Percentiles rank a stretch among this genome's conserved stretches.
These are phyloP conservation scores for Grallaria varia DNA, from an alignment of 2,113 vertebrate genomes.

Conservation along the genomic window DNA sequence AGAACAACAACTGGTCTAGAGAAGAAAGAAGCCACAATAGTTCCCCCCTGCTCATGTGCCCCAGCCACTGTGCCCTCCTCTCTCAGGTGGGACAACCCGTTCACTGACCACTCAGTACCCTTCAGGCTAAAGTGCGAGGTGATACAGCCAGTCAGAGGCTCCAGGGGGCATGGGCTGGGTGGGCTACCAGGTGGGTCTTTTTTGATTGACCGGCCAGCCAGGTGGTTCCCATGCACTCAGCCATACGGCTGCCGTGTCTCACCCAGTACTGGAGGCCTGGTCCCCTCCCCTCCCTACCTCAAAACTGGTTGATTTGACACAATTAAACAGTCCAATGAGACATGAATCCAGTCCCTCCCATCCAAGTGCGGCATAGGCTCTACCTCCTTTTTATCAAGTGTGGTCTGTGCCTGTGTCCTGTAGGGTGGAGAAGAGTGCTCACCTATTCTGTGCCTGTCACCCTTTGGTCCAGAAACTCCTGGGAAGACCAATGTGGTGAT, in stretches of 20 bases:
- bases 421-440: background rate
- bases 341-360: too few relatives aligned
- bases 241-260: too few relatives aligned
- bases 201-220: background rate
- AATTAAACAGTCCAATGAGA: too few relatives aligned
- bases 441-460: background rate
- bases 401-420: background rate
- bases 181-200: background rate
- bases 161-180: too few relatives aligned
- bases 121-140: background rate
- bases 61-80: too few relatives aligned
- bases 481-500: fast-evolving
- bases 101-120: background rate
- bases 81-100: background rate
- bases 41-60: too few relatives aligned
- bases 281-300: too few relatives aligned
- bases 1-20: too few relatives aligned
- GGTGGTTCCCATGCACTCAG: too few relatives aligned
- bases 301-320: too few relatives aligned
- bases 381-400: background rate
- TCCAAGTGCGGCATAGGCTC: background rate
- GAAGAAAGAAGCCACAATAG: too few relatives aligned
- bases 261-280: too few relatives aligned
- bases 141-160: background rate
- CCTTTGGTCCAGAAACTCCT: background rate